phyloP scores from a whole-genome alignment of 2,797 vertebrate species.

The Dicrostonyx torquatus region DNA sequence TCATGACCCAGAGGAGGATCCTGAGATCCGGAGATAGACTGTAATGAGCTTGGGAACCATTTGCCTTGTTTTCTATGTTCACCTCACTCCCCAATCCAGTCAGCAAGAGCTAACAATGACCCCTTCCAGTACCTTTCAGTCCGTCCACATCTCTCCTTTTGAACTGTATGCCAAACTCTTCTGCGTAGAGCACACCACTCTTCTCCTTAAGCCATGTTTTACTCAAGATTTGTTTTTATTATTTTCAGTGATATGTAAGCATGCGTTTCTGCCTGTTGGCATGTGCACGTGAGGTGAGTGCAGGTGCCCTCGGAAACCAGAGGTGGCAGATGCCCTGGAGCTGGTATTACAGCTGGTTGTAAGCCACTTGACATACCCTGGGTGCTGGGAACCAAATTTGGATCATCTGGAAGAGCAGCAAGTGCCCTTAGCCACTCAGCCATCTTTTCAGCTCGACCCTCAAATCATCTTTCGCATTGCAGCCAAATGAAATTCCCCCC shows the following conservation, averaged over 20 bases:
- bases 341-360: neutral
- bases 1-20: neutral
- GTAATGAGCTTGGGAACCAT: neutral
- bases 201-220: neutral
- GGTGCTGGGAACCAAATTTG: neutral
- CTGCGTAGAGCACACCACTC: neutral
- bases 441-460: neutral
- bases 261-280: neutral
- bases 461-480: neutral
- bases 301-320: neutral
- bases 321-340: neutral
- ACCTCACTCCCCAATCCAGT: neutral
- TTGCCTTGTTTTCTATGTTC: neutral
- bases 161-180: neutral
- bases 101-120: neutral
- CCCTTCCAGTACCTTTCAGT: neutral
- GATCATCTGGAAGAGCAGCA: neutral
- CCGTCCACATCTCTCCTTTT: neutral
- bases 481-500: constrained; percentile 4
- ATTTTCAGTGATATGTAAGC: neutral
- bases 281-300: neutral
- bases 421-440: neutral
- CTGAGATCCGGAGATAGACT: neutral
- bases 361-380: neutral
- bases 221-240: neutral